Evolutionary conservation across 2,888 invertebrate species (phyloP).

Genomic region (Metacarcinus magister): DNA sequence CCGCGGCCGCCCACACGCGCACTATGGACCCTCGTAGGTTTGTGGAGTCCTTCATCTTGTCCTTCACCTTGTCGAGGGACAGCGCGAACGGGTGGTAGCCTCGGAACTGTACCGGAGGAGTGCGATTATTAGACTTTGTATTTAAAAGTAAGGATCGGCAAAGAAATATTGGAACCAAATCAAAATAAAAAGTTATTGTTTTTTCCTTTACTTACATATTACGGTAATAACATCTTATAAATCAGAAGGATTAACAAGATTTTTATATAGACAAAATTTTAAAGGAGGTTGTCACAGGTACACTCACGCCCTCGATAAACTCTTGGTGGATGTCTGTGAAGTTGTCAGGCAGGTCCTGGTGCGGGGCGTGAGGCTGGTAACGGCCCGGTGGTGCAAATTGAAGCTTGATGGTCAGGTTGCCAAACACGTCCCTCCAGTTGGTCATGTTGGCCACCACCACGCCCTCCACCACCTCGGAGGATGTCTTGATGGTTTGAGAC

Average conservation of each 20-base stretch:
- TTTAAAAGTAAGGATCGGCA: not conserved
- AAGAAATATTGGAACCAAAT: not conserved
- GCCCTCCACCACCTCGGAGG: slow-evolving; percentile 84
- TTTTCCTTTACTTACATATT: not conserved
- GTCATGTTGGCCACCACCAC: slow-evolving; percentile 83
- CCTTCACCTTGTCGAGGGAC: slow-evolving; percentile 63
- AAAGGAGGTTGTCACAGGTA: too few relatives aligned
- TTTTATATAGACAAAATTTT: not conserved
- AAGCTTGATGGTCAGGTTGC: slow-evolving; percentile 92
- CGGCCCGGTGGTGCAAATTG: slow-evolving; percentile 84
- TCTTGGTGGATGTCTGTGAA: slow-evolving; percentile 62
- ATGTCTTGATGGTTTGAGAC: slow-evolving; percentile 84
- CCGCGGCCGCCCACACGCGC: slow-evolving; percentile 77
- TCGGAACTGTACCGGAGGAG: slow-evolving; percentile 65
- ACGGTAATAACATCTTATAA: not conserved
- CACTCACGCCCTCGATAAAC: slow-evolving; percentile 67
- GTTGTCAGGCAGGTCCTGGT: slow-evolving; percentile 46
- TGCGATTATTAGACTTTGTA: not conserved
- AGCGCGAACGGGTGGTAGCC: slow-evolving; percentile 73
- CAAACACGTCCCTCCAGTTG: slow-evolving; percentile 80
- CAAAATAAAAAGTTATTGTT: not conserved
- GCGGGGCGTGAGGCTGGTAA: not conserved
- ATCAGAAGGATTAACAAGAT: not conserved
- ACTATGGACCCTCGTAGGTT: slow-evolving; percentile 42
- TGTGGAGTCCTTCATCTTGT: not conserved